A percentile compares a stretch with the other conserved stretches of the same genome.
Evolutionary conservation across 2,888 invertebrate species (phyloP).

Genomic region (Idaea biselata): DNA sequence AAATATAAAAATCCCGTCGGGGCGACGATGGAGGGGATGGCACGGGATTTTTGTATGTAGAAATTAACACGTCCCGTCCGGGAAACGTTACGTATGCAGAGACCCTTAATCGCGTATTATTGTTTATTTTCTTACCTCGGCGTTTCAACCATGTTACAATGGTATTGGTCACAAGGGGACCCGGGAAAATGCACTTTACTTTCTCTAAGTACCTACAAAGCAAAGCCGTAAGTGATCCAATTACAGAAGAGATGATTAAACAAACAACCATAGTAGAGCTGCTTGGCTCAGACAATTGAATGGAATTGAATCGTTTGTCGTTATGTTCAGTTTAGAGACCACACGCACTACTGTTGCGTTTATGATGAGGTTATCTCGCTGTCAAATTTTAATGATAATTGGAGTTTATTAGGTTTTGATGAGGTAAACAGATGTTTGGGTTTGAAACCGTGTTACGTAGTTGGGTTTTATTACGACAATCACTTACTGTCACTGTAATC

Average conservation of each 20-base stretch:
- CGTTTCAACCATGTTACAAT: too few species aligned
- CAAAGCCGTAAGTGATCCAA: neutral
- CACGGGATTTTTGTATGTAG: too few species aligned
- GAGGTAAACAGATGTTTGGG: neutral
- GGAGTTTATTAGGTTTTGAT: neutral
- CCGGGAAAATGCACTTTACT: neutral
- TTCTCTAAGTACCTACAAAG: neutral
- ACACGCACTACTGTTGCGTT: neutral
- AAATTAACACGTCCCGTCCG: too few species aligned
- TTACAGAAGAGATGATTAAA: conserved; percentile 15
- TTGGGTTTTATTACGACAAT: neutral
- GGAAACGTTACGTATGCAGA: too few species aligned
- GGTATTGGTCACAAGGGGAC: too few species aligned
- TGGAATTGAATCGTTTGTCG: conserved; percentile 12
- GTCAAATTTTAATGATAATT: neutral
- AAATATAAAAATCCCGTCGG: too few species aligned
- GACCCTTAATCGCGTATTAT: too few species aligned
- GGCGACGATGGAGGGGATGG: too few species aligned
- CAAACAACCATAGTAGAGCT: conserved; percentile 22
- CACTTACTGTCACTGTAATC: too few species aligned
- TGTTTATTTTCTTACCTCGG: too few species aligned
- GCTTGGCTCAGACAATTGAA: conserved; percentile 21
- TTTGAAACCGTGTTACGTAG: neutral
- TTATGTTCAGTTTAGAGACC: neutral
- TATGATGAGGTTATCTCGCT: neutral